Evolutionary conservation across 1,140 invertebrate species (phyloP).

Genomic region (Pseudomyrmex concolor): DNA sequence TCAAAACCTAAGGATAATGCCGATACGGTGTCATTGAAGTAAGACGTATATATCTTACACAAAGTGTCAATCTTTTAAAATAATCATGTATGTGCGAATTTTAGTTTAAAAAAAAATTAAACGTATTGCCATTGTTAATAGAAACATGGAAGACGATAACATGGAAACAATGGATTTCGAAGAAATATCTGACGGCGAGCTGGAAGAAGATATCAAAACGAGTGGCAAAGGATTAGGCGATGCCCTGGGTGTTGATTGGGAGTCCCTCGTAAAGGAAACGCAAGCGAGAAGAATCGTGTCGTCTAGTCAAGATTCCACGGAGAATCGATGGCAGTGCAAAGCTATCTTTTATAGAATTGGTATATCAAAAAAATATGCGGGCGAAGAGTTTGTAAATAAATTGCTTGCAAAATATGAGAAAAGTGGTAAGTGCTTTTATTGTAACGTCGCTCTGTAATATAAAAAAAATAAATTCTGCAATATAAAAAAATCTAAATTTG

Average conservation of each 20-base stretch:
- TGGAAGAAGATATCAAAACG: constrained; percentile 90
- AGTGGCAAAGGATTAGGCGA: constrained; percentile 91
- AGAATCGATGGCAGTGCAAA: constrained; percentile 91
- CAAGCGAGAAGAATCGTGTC: constrained; percentile 84
- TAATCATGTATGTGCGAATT: constrained; percentile 59
- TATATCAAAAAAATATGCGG: constrained; percentile 89
- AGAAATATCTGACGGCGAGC: constrained; percentile 94
- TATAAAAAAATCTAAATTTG: too few relatives aligned
- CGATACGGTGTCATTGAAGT: constrained; percentile 67
- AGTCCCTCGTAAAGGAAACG: constrained; percentile 92
- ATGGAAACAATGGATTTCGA: constrained; percentile 93
- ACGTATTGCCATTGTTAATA: constrained; percentile 18
- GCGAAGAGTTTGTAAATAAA: constrained; percentile 87
- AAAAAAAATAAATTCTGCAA: too few relatives aligned
- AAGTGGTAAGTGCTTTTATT: constrained; percentile 72
- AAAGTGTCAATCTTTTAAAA: constrained; percentile 8
- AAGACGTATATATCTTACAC: constrained; percentile 28
- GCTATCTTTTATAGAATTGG: constrained; percentile 90
- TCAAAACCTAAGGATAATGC: constrained; percentile 80
- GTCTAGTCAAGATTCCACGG: constrained; percentile 85
- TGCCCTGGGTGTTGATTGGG: constrained; percentile 96
- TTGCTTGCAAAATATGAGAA: constrained; percentile 86
- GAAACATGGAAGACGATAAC: constrained; percentile 88
- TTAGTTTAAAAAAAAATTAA: neutral
- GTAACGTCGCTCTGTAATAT: neutral